Evolutionary conservation across 2,888 invertebrate species (phyloP).

Genomic region (Amitus sp.): DNA sequence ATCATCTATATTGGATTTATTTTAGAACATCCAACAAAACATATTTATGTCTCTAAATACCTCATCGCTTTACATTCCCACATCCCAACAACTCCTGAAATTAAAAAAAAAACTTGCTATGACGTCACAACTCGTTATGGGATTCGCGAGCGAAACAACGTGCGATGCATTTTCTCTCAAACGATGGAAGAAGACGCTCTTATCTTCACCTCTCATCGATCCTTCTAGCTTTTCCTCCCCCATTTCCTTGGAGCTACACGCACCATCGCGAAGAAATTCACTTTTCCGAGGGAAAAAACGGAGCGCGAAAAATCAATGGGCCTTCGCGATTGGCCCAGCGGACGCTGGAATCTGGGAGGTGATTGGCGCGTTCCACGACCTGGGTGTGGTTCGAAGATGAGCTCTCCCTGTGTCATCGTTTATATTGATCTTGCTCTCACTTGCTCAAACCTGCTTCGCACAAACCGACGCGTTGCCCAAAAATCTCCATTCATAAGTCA

Average conservation of each 20-base stretch:
- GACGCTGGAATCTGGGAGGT: constrained; percentile 34
- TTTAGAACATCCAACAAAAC: too few relatives aligned
- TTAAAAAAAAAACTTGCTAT: too few relatives aligned
- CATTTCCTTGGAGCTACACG: constrained; percentile 15
- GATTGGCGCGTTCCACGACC: constrained; percentile 50
- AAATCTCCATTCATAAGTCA: constrained; percentile 8
- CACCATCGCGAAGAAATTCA: constrained; percentile 57
- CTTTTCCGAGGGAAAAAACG: constrained; percentile 51
- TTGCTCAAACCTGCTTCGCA: too few relatives aligned
- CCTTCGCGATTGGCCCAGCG: constrained; percentile 49
- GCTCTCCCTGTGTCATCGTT: constrained; percentile 65
- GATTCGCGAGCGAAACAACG: too few relatives aligned
- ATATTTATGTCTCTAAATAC: too few relatives aligned
- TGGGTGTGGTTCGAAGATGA: constrained; percentile 64
- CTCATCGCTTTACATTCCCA: too few relatives aligned
- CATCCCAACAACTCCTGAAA: too few relatives aligned
- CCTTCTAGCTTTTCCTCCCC: constrained; percentile 34
- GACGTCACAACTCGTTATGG: too few relatives aligned
- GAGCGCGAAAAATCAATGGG: constrained; percentile 60
- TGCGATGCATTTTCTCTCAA: constrained; percentile 32
- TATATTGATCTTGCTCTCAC: constrained; percentile 64
- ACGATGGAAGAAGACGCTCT: constrained; percentile 29
- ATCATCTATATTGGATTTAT: too few relatives aligned
- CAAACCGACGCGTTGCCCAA: too few relatives aligned
- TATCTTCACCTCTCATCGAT: constrained; percentile 47